Base-by-base conservation (phyloP, 2,888 invertebrate species). In the Euproctis similis region DNA sequence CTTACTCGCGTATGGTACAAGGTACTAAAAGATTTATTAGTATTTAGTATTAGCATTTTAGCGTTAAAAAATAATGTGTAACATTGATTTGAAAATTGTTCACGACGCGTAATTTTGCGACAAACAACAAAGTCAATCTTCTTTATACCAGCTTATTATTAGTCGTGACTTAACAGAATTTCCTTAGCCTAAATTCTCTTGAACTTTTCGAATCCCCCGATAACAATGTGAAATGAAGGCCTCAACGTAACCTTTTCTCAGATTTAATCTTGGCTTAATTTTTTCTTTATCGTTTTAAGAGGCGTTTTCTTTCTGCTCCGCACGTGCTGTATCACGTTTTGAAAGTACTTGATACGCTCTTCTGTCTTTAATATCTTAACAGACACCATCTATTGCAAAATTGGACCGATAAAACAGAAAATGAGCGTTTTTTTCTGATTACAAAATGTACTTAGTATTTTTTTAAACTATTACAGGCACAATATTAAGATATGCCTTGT, bases 331-430 rank as follows among this genome's bases (percentile, higher is more conserved):
- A 60, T 59, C 62, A 53, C 46, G 37, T 24, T 37, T 43, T 42
- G 33, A 36, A 47, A 38, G 33, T 44, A 45, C 55, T 56, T 48
- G 47, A 64, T 59, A 48, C 49, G 41, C 49, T 43, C 57, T 56
- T 52, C 30, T 53, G 36, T 53, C 57, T 59, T 60, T 56, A 62
- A 65, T 60, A 68, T 57, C 54, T 54, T 56, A 59, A 60, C 56
- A 61, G 54, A 54, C 47, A 47, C 48, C 46, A 55, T 58, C 45
- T 63, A 31, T 47, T 38, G 39, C 30, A 28, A 41, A 50, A 54
- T 59, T 53, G 56, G 47, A 42, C 42, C 43, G 50, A 48, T 53
- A 53, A 58, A 55, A 43, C 30, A 46, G 39, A 45, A 51, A 50
- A 51, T 50, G 30, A 43, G 53, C 49, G 50, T 51, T 47, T 49